Conservation (phyloP, 2,113 vertebrate genomes). For the Bos indicus region DNA sequence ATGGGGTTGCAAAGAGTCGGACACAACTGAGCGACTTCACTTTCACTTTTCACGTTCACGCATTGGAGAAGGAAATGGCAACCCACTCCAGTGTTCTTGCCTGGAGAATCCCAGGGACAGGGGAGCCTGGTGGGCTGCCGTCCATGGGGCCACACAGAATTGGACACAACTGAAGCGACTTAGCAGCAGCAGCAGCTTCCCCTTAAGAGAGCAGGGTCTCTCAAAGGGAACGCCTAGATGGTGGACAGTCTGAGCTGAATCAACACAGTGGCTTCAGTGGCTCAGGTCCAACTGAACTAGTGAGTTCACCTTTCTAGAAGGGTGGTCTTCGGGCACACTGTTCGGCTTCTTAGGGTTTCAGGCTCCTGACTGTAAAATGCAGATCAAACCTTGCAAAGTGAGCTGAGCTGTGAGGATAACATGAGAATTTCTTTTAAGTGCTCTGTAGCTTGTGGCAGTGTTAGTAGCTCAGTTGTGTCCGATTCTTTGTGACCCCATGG, state of each 20-base stretch:
- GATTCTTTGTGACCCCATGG: background rate
- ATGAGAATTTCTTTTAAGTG: background rate
- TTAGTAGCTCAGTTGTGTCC: background rate
- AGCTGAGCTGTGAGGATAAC: background rate
- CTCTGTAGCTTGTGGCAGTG: background rate
- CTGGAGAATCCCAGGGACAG: no score
- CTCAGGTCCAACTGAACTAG: background rate
- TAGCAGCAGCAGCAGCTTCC: no score
- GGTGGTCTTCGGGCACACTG: no score
- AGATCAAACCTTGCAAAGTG: background rate
- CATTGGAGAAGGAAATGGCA: no score
- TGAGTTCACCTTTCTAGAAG: background rate
- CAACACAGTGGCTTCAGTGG: fast-evolving
- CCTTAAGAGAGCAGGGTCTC: background rate
- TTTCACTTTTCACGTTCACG: no score
- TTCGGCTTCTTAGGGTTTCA: background rate
- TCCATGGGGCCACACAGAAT: no score
- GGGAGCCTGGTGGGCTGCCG: no score
- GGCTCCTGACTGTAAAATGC: background rate
- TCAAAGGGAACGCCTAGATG: background rate
- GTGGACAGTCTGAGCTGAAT: background rate
- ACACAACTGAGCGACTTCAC: no score
- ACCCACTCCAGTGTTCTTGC: no score
- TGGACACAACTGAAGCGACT: no score
- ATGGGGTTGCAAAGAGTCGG: no score